phyloP scores from a whole-genome alignment of 2,888 invertebrate species.

The Lasioglossum lativentre region DNA sequence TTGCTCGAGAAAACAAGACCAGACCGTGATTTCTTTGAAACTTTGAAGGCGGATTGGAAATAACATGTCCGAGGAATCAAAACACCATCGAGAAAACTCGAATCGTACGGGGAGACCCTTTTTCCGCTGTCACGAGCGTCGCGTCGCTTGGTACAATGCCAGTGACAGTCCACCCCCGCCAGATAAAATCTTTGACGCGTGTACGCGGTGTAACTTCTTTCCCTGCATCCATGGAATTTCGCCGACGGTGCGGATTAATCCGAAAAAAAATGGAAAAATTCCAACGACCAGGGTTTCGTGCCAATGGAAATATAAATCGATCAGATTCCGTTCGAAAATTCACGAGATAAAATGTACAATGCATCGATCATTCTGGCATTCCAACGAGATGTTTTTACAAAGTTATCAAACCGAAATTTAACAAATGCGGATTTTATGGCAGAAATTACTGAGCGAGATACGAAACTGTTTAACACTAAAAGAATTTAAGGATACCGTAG shows the following conservation, averaged over 20 bases:
- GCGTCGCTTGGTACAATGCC: not conserved
- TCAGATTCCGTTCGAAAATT: not conserved
- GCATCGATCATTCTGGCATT: not conserved
- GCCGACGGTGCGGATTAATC: not conserved
- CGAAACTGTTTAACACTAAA: not conserved
- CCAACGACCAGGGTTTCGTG: not conserved
- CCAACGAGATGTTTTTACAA: not conserved
- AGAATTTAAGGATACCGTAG: not conserved
- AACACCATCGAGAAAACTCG: not conserved
- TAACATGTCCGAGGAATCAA: not conserved
- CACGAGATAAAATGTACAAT: not conserved
- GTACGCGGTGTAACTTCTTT: constrained; percentile 12
- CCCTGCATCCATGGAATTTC: not conserved
- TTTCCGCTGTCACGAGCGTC: not conserved
- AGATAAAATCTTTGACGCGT: constrained; percentile 39
- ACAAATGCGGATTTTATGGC: not conserved
- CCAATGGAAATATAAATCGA: not conserved
- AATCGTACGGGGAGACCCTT: not conserved
- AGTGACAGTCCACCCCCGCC: not conserved
- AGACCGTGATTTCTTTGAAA: not conserved
- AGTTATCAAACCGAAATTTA: not conserved
- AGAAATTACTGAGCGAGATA: not conserved
- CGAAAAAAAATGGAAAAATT: not conserved
- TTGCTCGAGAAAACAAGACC: not conserved
- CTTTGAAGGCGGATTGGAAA: not conserved